phyloP scores from a whole-genome alignment of 2,797 vertebrate genomes.

The Acomys russatus region DNA sequence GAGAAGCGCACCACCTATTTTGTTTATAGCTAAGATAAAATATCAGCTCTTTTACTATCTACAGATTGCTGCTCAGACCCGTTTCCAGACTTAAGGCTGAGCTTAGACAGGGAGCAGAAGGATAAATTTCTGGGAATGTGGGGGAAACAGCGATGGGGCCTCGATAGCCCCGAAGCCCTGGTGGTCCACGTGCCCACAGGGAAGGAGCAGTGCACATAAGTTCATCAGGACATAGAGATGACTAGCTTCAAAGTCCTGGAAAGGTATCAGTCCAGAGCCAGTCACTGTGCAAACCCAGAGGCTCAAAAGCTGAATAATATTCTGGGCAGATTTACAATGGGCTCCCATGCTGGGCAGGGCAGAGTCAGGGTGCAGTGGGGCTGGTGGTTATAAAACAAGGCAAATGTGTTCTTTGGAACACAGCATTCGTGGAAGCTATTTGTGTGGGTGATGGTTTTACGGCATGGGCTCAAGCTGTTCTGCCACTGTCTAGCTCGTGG shows the following conservation, averaged over 20 bases:
- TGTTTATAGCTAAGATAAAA: neutral
- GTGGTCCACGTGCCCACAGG: rapidly evolving
- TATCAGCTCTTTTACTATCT: neutral
- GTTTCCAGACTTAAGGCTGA: neutral
- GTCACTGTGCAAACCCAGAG: no score
- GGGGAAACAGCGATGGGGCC: neutral
- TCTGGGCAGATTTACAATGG: neutral
- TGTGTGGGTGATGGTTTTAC: constrained; percentile 18
- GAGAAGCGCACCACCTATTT: neutral
- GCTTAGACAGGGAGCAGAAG: neutral
- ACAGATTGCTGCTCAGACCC: neutral
- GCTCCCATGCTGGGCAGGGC: neutral
- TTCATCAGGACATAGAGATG: neutral
- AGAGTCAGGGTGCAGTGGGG: neutral
- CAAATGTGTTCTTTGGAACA: neutral
- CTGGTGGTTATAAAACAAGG: neutral
- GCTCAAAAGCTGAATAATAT: neutral
- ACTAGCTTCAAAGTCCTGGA: neutral
- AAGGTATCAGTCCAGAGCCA: neutral
- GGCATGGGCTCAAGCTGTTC: constrained; percentile 20
- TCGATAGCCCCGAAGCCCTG: neutral
- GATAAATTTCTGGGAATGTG: neutral
- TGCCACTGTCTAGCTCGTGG: neutral
- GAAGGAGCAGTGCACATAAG: neutral
- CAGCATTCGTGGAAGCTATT: constrained; percentile 38